phyloP scores from a whole-genome alignment of 1,140 invertebrate genomes.

The Bacillus rossius region DNA sequence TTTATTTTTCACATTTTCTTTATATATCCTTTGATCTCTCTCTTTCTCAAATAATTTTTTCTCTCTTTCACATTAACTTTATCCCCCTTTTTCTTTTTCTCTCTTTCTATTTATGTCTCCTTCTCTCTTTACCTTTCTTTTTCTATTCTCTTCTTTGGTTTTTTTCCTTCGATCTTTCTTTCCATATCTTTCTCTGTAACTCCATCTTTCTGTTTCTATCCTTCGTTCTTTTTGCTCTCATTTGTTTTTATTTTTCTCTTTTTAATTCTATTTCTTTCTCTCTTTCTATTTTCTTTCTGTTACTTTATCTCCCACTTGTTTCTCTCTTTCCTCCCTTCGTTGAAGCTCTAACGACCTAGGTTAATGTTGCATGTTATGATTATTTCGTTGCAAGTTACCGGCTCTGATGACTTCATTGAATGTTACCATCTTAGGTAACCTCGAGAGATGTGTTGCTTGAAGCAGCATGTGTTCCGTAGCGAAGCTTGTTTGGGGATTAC shows the following conservation, averaged over 20 bases:
- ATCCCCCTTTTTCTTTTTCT: not conserved
- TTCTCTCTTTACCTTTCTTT: conserved; percentile 18
- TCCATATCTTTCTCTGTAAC: conserved; percentile 17
- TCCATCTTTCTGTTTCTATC: conserved; percentile 9
- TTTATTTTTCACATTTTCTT: conserved; percentile 9
- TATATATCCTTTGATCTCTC: conserved; percentile 16
- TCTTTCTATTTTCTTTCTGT: too few species aligned
- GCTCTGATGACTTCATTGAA: too few species aligned
- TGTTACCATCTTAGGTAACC: too few species aligned
- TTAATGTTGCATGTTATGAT: too few species aligned
- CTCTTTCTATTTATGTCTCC: conserved; percentile 15
- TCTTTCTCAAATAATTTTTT: not conserved
- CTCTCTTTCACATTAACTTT: not conserved
- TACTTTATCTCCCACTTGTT: too few species aligned
- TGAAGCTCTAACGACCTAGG: too few species aligned
- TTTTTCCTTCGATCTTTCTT: not conserved
- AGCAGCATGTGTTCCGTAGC: too few species aligned
- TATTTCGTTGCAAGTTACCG: too few species aligned
- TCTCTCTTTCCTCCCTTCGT: not conserved
- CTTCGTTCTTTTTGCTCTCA: conserved; percentile 11
- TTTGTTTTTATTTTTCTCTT: conserved; percentile 21
- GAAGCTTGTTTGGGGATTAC: too few species aligned
- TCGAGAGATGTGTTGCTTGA: too few species aligned
- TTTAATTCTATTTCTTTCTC: not conserved
- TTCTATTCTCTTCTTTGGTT: not conserved